These are phyloP conservation scores for Procambarus virginalis DNA, from an alignment of 1,140 invertebrate species.

Conservation along the genomic window DNA sequence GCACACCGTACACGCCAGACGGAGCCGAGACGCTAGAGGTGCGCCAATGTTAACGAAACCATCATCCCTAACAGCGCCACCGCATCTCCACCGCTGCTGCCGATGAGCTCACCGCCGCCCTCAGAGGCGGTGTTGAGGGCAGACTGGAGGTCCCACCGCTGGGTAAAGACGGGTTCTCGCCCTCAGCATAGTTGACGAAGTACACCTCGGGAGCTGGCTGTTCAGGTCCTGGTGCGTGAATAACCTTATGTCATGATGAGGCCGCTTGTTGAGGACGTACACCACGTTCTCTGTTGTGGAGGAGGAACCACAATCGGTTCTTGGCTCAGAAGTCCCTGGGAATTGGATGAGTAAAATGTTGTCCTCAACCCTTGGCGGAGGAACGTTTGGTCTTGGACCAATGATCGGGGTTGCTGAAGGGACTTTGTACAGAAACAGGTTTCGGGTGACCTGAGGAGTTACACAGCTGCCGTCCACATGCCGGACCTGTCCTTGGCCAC, in stretches of 20 bases:
- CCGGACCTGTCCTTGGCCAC: conserved; percentile 1
- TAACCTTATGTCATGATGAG: conserved; percentile 3
- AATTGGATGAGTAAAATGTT: conserved; percentile 35
- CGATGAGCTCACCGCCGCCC: conserved; percentile 33
- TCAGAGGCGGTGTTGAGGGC: conserved; percentile 32
- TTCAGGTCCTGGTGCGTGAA: conserved; percentile 16
- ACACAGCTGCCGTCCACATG: conserved; percentile 17
- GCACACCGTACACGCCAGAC: not conserved
- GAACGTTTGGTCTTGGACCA: conserved; percentile 17
- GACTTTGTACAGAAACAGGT: conserved; percentile 24
- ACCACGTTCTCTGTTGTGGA: conserved; percentile 28
- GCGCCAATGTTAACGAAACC: not conserved
- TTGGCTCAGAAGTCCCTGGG: not conserved
- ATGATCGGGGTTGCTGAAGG: conserved; percentile 4
- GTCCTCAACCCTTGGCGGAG: conserved; percentile 6
- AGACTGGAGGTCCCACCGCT: conserved; percentile 35
- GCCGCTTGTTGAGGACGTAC: conserved; percentile 44
- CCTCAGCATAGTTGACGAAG: conserved; percentile 44
- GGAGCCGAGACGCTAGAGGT: too few relatives aligned
- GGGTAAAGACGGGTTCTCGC: conserved; percentile 39
- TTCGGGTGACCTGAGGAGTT: conserved; percentile 26
- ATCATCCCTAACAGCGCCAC: not conserved
- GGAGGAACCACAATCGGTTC: conserved; percentile 36
- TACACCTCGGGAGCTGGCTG: conserved; percentile 31
- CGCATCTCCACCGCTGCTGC: conserved; percentile 12